phyloP scores from a whole-genome alignment of 2,888 invertebrate genomes.

The Tetropium fuscum region DNA sequence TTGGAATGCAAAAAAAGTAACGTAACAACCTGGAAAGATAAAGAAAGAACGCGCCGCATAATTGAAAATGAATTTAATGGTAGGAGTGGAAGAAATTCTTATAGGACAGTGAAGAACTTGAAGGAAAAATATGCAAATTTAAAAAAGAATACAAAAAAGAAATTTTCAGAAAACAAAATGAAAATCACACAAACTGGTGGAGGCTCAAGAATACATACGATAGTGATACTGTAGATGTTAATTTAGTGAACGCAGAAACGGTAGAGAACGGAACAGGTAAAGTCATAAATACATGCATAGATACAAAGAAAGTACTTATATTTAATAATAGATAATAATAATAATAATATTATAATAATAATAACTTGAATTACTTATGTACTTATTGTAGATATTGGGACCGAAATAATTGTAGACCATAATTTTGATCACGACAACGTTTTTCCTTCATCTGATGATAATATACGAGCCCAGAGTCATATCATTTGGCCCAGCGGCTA shows the following conservation, averaged over 20 bases:
- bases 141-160: not conserved
- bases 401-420: not conserved
- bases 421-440: not conserved
- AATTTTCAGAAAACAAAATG: conserved; percentile 1
- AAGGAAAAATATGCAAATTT: not conserved
- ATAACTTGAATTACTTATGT: no score
- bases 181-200: not conserved
- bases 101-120: not conserved
- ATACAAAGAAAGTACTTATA: not conserved
- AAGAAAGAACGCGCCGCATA: not conserved
- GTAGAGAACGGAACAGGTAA: not conserved
- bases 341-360: no score
- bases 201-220: not conserved
- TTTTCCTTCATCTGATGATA: not conserved
- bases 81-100: not conserved
- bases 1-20: not conserved
- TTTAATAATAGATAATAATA: no score
- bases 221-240: not conserved
- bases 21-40: not conserved
- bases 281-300: conserved; percentile 1
- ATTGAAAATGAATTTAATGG: not conserved
- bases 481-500: no score
- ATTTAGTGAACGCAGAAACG: not conserved
- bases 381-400: not conserved
- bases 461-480: no score